phyloP scores from a whole-genome alignment of 2,113 vertebrate genomes.

The Passer domesticus region DNA sequence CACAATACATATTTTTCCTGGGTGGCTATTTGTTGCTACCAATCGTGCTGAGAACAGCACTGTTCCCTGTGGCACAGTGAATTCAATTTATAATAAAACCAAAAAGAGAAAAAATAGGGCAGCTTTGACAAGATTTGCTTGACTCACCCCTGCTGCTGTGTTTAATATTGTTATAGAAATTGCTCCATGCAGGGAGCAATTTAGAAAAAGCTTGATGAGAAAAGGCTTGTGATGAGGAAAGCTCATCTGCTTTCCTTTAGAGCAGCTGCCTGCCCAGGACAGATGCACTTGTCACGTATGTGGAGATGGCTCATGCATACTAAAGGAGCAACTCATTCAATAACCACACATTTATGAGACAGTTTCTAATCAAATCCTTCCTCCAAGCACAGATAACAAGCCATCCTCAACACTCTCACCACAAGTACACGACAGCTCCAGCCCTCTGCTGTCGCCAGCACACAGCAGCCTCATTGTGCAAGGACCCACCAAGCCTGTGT shows the following conservation, averaged over 20 bases:
- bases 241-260: conserved; percentile 6
- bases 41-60: background rate
- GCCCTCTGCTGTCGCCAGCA: background rate
- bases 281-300: background rate
- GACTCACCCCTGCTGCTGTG: conserved; percentile 7
- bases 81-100: conserved; percentile 9
- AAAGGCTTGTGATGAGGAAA: conserved; percentile 8
- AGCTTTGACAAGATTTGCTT: background rate
- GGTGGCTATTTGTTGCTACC: background rate
- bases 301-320: background rate
- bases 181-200: background rate
- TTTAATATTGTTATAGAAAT: conserved; percentile 13
- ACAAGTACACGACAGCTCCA: background rate
- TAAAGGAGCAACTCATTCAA: conserved; percentile 1
- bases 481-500: background rate
- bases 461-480: background rate
- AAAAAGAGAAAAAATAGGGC: conserved; percentile 9
- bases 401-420: background rate
- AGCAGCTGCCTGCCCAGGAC: background rate
- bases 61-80: background rate
- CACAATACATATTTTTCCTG: background rate
- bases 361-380: conserved; percentile 23
- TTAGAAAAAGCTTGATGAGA: background rate
- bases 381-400: background rate
- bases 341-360: conserved; percentile 13